Evolutionary conservation across 2,888 invertebrate genomes (phyloP).

Genomic region (Hyposoter dolosus): DNA sequence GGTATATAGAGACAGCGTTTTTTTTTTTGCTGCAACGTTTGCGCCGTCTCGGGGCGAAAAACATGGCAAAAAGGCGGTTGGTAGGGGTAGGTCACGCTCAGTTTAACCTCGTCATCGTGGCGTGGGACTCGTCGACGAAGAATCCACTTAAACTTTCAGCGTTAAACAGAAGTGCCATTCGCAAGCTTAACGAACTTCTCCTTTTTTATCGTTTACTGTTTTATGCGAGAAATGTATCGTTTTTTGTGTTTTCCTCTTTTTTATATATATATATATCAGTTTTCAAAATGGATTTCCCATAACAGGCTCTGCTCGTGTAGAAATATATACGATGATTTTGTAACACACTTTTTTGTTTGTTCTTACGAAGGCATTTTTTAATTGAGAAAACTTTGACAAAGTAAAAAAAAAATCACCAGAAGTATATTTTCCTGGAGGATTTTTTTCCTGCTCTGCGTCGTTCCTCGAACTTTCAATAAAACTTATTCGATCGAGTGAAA

Average conservation of each 20-base stretch:
- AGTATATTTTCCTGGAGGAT: background rate
- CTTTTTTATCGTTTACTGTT: slow-evolving; percentile 25
- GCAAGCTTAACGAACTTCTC: slow-evolving; percentile 51
- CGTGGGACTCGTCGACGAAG: slow-evolving; percentile 49
- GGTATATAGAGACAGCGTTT: slow-evolving; percentile 18
- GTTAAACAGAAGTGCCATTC: slow-evolving; percentile 55
- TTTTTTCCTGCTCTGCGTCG: background rate
- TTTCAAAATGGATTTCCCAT: slow-evolving; percentile 14
- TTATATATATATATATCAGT: slow-evolving; percentile 28
- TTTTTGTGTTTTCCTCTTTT: background rate
- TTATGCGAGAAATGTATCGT: slow-evolving; percentile 18
- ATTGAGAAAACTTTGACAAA: slow-evolving; percentile 30
- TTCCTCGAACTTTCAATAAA: slow-evolving; percentile 3
- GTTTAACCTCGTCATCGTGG: slow-evolving; percentile 48
- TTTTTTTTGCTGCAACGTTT: slow-evolving; percentile 16
- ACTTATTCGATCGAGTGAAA: slow-evolving; percentile 19
- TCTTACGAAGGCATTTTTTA: slow-evolving; percentile 19
- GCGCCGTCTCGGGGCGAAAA: slow-evolving; percentile 18
- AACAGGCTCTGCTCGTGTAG: background rate
- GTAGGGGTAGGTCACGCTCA: slow-evolving; percentile 42
- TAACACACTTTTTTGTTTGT: slow-evolving; percentile 12
- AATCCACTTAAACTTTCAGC: slow-evolving; percentile 61
- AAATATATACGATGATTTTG: slow-evolving; percentile 11
- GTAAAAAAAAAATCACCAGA: slow-evolving; percentile 5
- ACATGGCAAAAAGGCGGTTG: slow-evolving; percentile 9